These are phyloP conservation scores for Tipula helvola DNA, from an alignment of 2,888 invertebrate genomes.

Conservation along the genomic window DNA sequence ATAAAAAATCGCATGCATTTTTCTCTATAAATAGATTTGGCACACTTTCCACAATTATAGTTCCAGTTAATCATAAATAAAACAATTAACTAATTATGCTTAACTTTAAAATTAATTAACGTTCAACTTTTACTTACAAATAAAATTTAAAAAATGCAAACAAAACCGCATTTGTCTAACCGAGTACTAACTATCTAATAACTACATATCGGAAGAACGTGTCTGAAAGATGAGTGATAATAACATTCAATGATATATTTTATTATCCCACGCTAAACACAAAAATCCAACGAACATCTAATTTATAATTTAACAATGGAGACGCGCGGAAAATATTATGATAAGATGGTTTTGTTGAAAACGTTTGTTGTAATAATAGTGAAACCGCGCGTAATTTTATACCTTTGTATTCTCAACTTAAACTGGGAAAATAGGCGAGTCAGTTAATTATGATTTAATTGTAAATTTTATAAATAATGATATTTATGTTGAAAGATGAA, in stretches of 20 bases:
- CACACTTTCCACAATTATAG: background rate
- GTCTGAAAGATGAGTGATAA: background rate
- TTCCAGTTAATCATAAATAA: background rate
- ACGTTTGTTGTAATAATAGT: background rate
- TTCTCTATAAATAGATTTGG: background rate
- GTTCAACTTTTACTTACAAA: background rate
- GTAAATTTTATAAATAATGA: background rate
- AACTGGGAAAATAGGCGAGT: background rate
- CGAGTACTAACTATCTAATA: background rate
- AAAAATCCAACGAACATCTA: background rate
- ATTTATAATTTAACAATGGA: background rate
- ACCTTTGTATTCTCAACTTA: background rate
- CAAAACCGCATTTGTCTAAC: background rate
- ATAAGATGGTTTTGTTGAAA: background rate
- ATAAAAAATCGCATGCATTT: background rate
- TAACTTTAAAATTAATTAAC: background rate
- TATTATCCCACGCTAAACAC: background rate
- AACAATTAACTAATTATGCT: background rate
- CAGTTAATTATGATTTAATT: background rate
- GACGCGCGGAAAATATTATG: background rate
- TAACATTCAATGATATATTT: background rate
- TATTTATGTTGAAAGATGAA: background rate
- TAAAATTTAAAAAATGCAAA: background rate
- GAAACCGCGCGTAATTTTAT: background rate
- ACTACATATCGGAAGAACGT: background rate